Evolutionary conservation across 2,113 vertebrate species (phyloP).

Genomic region (Tetrax tetrax): DNA sequence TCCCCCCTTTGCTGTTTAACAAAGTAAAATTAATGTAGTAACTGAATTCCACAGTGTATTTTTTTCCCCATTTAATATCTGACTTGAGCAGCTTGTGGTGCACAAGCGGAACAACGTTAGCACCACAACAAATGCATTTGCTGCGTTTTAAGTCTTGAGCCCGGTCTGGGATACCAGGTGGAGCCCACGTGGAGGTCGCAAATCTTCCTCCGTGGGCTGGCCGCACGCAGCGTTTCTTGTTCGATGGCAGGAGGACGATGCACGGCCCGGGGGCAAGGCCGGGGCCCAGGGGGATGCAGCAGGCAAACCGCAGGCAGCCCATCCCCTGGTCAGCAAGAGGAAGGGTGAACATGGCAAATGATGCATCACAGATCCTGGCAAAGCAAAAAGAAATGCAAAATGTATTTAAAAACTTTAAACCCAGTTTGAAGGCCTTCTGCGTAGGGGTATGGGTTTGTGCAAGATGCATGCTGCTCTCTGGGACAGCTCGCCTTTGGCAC

Average conservation of each 20-base stretch:
- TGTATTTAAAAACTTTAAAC: neutral
- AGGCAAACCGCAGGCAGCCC: neutral
- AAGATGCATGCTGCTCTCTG: neutral
- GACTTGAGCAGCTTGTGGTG: neutral
- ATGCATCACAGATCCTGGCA: neutral
- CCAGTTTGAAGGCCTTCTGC: neutral
- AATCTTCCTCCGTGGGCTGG: neutral
- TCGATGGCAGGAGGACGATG: neutral
- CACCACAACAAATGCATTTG: neutral
- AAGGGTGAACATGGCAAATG: neutral
- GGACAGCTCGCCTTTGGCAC: neutral
- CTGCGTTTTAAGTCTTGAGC: neutral
- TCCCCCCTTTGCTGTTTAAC: neutral
- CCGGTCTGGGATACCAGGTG: neutral
- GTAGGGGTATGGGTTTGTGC: neutral
- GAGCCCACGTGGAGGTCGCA: neutral
- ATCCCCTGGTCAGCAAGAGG: neutral
- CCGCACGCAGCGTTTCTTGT: rapidly evolving
- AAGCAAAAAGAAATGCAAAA: neutral
- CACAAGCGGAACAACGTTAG: neutral
- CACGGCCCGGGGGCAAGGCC: rapidly evolving
- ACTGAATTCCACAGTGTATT: neutral
- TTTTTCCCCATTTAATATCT: constrained; percentile 14
- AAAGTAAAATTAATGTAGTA: constrained; percentile 37
- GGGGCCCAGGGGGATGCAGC: neutral